phyloP scores from a whole-genome alignment of 2,113 vertebrate genomes.

The Eretmochelys imbricata region DNA sequence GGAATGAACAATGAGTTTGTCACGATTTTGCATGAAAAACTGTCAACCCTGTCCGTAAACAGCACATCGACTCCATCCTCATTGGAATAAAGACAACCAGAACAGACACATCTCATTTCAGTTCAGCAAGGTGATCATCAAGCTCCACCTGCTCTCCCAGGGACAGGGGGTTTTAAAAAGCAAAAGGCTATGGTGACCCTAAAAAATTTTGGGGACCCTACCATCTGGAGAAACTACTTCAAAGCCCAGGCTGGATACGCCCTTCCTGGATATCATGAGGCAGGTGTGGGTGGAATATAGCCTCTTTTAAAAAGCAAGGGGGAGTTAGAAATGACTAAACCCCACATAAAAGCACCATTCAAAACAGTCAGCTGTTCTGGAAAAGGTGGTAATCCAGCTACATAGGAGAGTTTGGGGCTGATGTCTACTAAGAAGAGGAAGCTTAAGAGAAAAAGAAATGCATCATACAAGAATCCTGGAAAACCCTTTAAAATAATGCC shows the following conservation, averaged over 20 bases:
- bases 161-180: background rate
- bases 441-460: too few relatives aligned
- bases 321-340: too few relatives aligned
- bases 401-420: too few relatives aligned
- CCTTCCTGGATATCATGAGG: background rate
- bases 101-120: background rate
- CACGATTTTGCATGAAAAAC: background rate
- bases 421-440: too few relatives aligned
- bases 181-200: background rate
- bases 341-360: too few relatives aligned
- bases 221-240: background rate
- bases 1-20: background rate
- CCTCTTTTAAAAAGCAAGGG: background rate
- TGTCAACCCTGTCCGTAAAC: background rate
- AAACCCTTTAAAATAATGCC: too few relatives aligned
- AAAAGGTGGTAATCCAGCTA: too few relatives aligned
- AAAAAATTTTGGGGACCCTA: background rate
- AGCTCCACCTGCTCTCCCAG: too few relatives aligned
- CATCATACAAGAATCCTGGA: too few relatives aligned
- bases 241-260: background rate
- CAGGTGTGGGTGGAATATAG: background rate
- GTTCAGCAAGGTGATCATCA: background rate
- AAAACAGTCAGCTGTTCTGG: too few relatives aligned
- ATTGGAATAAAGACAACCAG: too few relatives aligned
- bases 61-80: background rate